phyloP scores from a whole-genome alignment of 2,797 vertebrate species.

The Aplochiton taeniatus region DNA sequence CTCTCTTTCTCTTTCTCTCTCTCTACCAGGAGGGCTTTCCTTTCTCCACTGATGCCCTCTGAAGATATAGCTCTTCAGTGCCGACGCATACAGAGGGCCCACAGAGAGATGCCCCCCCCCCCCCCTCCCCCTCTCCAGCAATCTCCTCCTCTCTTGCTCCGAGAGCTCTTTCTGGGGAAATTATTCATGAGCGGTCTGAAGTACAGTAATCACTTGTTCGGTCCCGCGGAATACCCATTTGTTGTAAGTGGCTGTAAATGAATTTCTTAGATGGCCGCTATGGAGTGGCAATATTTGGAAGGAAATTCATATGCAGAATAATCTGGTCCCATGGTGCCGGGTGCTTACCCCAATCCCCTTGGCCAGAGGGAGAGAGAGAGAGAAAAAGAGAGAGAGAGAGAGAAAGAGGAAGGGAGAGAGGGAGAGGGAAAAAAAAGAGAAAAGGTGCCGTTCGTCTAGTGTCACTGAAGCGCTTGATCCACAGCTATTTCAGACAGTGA shows the following conservation, averaged over 20 bases:
- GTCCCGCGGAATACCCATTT: conserved; percentile 51
- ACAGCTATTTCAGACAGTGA: conserved; percentile 3
- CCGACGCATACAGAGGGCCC: too few species aligned
- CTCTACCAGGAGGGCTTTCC: too few species aligned
- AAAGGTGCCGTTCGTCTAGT: conserved; percentile 2
- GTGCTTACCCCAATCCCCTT: conserved; percentile 6
- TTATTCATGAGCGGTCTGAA: conserved; percentile 48
- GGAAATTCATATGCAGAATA: conserved; percentile 37
- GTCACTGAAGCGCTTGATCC: conserved; percentile 11
- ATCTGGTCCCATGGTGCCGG: conserved; percentile 20
- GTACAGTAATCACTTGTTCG: conserved; percentile 51
- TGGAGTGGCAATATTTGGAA: conserved; percentile 48
- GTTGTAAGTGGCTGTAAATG: conserved; percentile 51
- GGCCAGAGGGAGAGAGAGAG: background rate
- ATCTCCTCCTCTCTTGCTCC: conserved; percentile 17
- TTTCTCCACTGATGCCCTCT: too few species aligned
- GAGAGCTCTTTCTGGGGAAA: conserved; percentile 44
- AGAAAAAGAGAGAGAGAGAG: too few species aligned
- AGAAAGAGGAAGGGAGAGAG: too few species aligned
- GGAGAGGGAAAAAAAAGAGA: too few species aligned
- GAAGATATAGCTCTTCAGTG: too few species aligned
- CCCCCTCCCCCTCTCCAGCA: conserved; percentile 12
- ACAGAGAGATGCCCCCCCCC: too few species aligned
- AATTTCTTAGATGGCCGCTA: conserved; percentile 43
- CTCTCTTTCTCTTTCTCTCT: too few species aligned